A percentile compares a stretch with the other conserved stretches of the same genome.
Evolutionary conservation across 1,140 invertebrate species (phyloP).

Genomic region (Drosophila busckii): DNA sequence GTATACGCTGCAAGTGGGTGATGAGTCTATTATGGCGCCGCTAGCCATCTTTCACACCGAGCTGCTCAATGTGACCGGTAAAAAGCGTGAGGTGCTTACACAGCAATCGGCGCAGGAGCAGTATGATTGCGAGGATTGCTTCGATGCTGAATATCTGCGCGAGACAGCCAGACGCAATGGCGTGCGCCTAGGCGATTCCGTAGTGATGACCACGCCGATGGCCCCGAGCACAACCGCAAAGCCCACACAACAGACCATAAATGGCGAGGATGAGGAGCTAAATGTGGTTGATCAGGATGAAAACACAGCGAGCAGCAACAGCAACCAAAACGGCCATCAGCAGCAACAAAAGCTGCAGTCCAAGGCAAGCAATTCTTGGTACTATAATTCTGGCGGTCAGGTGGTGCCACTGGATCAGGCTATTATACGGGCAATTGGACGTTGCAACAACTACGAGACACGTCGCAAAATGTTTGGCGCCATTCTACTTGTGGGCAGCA

Average conservation of each 20-base stretch:
- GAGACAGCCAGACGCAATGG: slow-evolving; percentile 86
- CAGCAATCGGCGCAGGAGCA: slow-evolving; percentile 86
- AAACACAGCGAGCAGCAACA: slow-evolving; percentile 29
- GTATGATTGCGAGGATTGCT: slow-evolving; percentile 94
- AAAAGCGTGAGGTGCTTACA: slow-evolving; percentile 81
- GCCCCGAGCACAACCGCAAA: slow-evolving; percentile 50
- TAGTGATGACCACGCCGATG: slow-evolving; percentile 57
- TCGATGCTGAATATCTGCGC: slow-evolving; percentile 93
- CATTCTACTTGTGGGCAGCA: slow-evolving; percentile 94
- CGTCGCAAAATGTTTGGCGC: slow-evolving; percentile 97
- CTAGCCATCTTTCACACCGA: slow-evolving; percentile 93
- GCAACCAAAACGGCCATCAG: slow-evolving; percentile 29
- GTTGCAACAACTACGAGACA: slow-evolving; percentile 91
- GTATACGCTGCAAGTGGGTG: slow-evolving; percentile 91
- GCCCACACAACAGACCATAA: slow-evolving; percentile 30
- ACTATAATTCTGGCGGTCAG: slow-evolving; percentile 86
- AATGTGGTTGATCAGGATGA: slow-evolving; percentile 90
- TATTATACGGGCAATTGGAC: slow-evolving; percentile 93
- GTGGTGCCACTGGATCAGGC: slow-evolving; percentile 93
- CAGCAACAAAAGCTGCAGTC: slow-evolving; percentile 35
- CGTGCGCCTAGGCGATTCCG: slow-evolving; percentile 81
- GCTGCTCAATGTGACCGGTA: slow-evolving; percentile 90
- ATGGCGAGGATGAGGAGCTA: slow-evolving; percentile 86
- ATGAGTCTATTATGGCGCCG: slow-evolving; percentile 95
- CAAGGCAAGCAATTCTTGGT: slow-evolving; percentile 82